These are phyloP conservation scores for Sicus ferrugineus DNA, from an alignment of 2,888 invertebrate species.

Conservation along the genomic window DNA sequence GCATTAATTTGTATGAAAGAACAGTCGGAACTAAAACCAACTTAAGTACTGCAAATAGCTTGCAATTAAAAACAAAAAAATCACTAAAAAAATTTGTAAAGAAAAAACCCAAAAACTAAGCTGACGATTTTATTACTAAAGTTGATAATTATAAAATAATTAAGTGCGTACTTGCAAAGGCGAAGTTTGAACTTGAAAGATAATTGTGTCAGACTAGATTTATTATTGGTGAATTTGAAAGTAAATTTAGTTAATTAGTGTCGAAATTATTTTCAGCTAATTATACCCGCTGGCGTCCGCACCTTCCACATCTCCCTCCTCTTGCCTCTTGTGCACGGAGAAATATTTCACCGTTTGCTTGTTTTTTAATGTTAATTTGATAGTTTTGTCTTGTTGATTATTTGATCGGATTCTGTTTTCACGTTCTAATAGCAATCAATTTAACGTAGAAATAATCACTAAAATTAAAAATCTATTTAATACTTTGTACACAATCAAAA, in stretches of 20 bases:
- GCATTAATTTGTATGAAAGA: constrained; percentile 32
- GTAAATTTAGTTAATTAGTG: not conserved
- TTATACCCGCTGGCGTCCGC: not conserved
- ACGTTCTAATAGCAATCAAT: constrained; percentile 20
- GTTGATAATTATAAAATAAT: constrained; percentile 24
- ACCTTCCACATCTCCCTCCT: not conserved
- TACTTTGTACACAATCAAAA: constrained; percentile 32
- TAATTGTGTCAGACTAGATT: not conserved
- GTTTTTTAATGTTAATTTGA: constrained; percentile 7
- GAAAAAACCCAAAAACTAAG: constrained; percentile 32
- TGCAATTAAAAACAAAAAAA: constrained; percentile 23
- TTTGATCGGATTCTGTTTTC: not conserved
- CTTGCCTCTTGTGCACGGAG: not conserved
- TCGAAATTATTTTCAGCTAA: not conserved
- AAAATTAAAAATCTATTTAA: constrained; percentile 15
- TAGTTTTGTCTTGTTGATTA: constrained; percentile 6
- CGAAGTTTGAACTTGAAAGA: not conserved
- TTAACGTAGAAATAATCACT: constrained; percentile 12
- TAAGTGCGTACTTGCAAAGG: constrained; percentile 13
- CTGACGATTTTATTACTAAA: constrained; percentile 33
- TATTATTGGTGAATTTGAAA: not conserved
- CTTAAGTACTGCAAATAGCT: not conserved
- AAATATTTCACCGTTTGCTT: not conserved
- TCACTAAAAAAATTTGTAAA: constrained; percentile 23
- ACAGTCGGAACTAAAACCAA: not conserved